These are phyloP conservation scores for Cottus gobio DNA, from an alignment of 2,113 vertebrate genomes.

Conservation along the genomic window DNA sequence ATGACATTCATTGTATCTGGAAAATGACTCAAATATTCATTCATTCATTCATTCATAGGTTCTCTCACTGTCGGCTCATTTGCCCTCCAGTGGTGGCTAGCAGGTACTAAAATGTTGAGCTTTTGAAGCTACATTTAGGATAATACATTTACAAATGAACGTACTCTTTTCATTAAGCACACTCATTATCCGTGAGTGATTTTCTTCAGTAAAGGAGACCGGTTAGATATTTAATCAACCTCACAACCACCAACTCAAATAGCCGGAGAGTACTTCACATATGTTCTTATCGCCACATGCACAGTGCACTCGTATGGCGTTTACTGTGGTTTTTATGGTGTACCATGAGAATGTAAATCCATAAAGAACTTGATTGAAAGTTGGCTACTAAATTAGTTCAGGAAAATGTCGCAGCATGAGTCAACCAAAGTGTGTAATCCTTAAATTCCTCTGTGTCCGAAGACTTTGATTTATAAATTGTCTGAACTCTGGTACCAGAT, in stretches of 20 bases:
- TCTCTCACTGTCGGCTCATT: not conserved
- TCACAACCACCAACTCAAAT: not conserved
- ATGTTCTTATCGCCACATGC: not conserved
- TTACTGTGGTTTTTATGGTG: not conserved
- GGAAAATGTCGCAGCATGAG: not conserved
- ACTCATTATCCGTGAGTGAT: not conserved
- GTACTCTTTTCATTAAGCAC: not conserved
- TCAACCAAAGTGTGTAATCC: not conserved
- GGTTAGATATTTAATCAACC: not conserved
- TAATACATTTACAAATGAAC: not conserved
- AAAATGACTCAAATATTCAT: not conserved
- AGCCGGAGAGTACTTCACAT: not conserved
- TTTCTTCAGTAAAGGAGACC: not conserved
- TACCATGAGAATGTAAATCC: constrained; percentile 3
- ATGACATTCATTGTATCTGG: not conserved
- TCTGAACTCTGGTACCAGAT: constrained; percentile 39
- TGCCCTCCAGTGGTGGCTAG: constrained; percentile 23
- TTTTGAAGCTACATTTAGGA: not conserved
- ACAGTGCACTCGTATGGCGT: not conserved
- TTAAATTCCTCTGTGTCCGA: not conserved
- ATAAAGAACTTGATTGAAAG: constrained; percentile 21
- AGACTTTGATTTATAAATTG: constrained; percentile 22
- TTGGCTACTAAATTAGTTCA: constrained; percentile 1
- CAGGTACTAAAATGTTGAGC: not conserved
- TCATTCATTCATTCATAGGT: not conserved